Percentiles rank a stretch among this genome's conserved stretches.
phyloP scores from a whole-genome alignment of 2,888 invertebrate genomes.

The Drosophila ustulata region DNA sequence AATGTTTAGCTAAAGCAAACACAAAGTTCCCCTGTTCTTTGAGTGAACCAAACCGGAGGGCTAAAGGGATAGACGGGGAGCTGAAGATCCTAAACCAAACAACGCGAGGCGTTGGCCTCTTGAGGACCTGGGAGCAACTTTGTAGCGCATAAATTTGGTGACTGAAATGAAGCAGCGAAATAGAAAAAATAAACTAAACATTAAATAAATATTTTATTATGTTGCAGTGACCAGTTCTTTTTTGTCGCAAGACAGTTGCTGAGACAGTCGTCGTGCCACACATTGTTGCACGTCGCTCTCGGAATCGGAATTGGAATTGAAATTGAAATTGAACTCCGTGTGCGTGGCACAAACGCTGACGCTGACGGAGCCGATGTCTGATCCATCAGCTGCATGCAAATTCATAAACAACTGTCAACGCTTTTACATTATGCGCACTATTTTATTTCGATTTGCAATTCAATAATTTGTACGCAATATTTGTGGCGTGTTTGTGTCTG shows the following conservation, averaged over 20 bases:
- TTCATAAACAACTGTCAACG: conserved; percentile 74
- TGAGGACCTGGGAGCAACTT: conserved; percentile 37
- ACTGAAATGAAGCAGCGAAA: conserved; percentile 33
- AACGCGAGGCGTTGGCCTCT: conserved; percentile 35
- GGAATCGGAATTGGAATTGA: conserved; percentile 32
- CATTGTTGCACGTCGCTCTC: conserved; percentile 66
- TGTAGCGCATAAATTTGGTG: conserved; percentile 68
- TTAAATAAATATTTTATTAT: conserved; percentile 82
- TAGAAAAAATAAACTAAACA: conserved; percentile 66
- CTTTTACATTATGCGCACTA: conserved; percentile 66
- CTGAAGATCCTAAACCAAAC: conserved; percentile 49
- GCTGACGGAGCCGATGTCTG: conserved; percentile 7
- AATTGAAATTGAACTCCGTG: conserved; percentile 34
- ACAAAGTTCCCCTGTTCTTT: conserved; percentile 46
- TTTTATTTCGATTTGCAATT: conserved; percentile 78
- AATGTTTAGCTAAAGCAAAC: conserved; percentile 79
- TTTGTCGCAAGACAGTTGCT: conserved; percentile 12
- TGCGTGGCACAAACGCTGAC: conserved; percentile 8
- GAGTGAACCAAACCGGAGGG: conserved; percentile 5
- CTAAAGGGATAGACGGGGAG: not conserved
- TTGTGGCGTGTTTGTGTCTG: conserved; percentile 55
- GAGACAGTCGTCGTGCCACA: conserved; percentile 44
- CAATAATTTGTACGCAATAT: conserved; percentile 76
- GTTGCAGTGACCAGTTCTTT: conserved; percentile 68
- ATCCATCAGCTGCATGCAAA: conserved; percentile 58